These are phyloP conservation scores for Apocrypta bakeri DNA, from an alignment of 1,140 invertebrate species.

Conservation along the genomic window DNA sequence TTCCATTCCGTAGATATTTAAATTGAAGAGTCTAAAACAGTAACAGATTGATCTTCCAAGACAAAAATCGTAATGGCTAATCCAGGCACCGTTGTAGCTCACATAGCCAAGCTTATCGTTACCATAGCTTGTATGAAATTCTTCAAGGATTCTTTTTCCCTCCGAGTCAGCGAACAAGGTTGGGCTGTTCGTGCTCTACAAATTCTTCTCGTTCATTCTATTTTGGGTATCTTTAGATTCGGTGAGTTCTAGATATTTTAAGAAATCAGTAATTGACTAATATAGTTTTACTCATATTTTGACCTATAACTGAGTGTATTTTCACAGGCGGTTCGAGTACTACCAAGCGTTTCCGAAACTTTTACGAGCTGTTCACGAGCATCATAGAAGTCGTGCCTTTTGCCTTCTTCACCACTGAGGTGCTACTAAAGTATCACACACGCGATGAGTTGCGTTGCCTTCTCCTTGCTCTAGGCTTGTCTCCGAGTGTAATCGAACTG, in stretches of 20 bases:
- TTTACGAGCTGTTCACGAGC: constrained; percentile 67
- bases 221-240: constrained; percentile 68
- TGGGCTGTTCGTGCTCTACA: constrained; percentile 68
- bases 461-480: constrained; percentile 60
- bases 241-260: constrained; percentile 54
- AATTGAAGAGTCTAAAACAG: constrained; percentile 13
- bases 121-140: constrained; percentile 67
- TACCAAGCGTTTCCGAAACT: constrained; percentile 64
- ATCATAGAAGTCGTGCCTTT: constrained; percentile 66
- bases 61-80: constrained; percentile 62
- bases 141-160: constrained; percentile 60
- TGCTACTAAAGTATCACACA: constrained; percentile 61
- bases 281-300: too few relatives aligned
- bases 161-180: constrained; percentile 54
- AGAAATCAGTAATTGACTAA: not conserved
- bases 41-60: constrained; percentile 41
- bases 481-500: constrained; percentile 63
- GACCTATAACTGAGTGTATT: not conserved
- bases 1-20: not conserved
- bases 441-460: constrained; percentile 60
- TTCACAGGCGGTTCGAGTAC: constrained; percentile 62
- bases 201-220: constrained; percentile 67
- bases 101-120: constrained; percentile 65
- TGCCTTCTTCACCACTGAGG: constrained; percentile 67
- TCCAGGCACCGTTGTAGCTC: constrained; percentile 64